phyloP scores from a whole-genome alignment of 2,797 vertebrate genomes.

The Silurus aristotelis region DNA sequence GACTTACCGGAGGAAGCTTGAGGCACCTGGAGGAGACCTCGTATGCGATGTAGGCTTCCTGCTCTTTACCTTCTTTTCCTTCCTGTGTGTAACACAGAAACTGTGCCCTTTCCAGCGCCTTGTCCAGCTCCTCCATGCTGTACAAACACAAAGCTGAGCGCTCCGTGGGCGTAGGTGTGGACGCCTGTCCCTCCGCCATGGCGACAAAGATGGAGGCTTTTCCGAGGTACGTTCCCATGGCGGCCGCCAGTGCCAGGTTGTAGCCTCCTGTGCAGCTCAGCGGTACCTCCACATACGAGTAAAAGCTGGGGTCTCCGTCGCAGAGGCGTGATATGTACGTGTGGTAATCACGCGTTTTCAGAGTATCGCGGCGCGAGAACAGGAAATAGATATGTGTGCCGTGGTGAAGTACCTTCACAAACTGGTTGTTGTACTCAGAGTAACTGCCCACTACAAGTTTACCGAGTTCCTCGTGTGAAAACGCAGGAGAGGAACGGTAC shows the following conservation, averaged over 20 bases:
- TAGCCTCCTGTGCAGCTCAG: constrained; percentile 73
- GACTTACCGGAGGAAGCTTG: constrained; percentile 75
- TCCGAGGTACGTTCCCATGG: constrained; percentile 66
- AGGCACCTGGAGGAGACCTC: constrained; percentile 83
- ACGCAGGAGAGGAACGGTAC: constrained; percentile 67
- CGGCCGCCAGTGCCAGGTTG: constrained; percentile 79
- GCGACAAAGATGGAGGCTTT: constrained; percentile 70
- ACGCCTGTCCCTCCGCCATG: constrained; percentile 76
- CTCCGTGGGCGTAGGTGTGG: constrained; percentile 65
- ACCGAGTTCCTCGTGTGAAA: constrained; percentile 87
- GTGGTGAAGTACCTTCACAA: constrained; percentile 74
- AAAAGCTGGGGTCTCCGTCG: constrained; percentile 77
- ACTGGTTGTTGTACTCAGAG: constrained; percentile 87
- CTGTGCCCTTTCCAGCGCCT: constrained; percentile 72
- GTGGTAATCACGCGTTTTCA: constrained; percentile 78
- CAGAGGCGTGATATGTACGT: constrained; percentile 80
- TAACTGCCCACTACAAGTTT: constrained; percentile 89
- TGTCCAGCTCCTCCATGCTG: constrained; percentile 74
- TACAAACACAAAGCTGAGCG: constrained; percentile 80
- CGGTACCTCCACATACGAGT: constrained; percentile 88
- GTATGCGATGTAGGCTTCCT: constrained; percentile 85
- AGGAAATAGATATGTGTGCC: constrained; percentile 78
- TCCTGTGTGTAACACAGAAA: constrained; percentile 79
- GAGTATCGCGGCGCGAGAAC: constrained; percentile 80
- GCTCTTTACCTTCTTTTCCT: constrained; percentile 69